Conservation (phyloP, 2,797 vertebrate genomes). For the Neosilurus hyrtlii region DNA sequence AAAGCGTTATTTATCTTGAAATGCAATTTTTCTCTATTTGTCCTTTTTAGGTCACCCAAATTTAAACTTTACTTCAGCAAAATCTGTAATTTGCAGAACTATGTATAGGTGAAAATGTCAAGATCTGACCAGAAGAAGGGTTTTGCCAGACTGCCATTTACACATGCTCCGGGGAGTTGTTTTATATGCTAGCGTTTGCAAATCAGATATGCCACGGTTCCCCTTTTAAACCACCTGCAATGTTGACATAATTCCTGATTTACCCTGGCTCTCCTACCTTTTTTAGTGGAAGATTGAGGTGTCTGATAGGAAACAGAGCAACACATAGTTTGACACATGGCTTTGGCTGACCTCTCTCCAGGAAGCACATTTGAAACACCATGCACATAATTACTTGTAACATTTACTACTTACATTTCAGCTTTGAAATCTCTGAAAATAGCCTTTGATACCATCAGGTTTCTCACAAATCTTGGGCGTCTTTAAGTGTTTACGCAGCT, state of each 20-base stretch:
- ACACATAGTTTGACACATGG: not conserved
- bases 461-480: not conserved
- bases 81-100: not conserved
- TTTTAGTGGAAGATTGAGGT: conserved; percentile 27
- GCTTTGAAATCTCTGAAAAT: conserved; percentile 7
- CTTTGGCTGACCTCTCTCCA: not conserved
- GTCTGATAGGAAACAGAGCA: not conserved
- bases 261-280: conserved; percentile 14
- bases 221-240: conserved; percentile 54
- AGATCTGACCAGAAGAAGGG: not conserved
- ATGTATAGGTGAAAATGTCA: not conserved
- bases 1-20: not conserved
- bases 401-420: not conserved
- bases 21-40: not conserved
- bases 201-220: not conserved
- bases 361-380: not conserved
- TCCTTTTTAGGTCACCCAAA: not conserved
- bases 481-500: not conserved
- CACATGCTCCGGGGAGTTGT: not conserved
- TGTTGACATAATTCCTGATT: conserved; percentile 49
- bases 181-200: not conserved
- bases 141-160: not conserved
- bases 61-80: not conserved
- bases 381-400: not conserved
- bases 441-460: not conserved